phyloP scores from a whole-genome alignment of 2,113 vertebrate genomes.

The Ornithorhynchus anatinus region DNA sequence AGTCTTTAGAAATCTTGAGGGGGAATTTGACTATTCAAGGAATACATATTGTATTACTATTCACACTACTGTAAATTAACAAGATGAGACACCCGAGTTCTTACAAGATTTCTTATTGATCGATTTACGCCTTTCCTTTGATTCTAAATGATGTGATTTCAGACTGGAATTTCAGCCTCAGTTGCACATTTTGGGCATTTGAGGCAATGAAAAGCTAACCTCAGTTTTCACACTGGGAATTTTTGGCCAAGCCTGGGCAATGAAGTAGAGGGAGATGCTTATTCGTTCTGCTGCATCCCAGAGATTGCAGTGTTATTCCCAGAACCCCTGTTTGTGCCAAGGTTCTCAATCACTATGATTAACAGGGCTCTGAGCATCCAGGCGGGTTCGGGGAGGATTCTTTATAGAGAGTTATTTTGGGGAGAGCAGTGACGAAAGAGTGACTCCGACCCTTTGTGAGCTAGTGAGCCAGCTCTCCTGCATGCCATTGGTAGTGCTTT shows the following conservation, averaged over 20 bases:
- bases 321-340: neutral
- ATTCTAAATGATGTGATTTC: too few relatives aligned
- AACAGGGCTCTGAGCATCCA: neutral
- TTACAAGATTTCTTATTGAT: too few relatives aligned
- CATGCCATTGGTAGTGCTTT: neutral
- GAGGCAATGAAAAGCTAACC: too few relatives aligned
- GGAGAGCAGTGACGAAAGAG: neutral
- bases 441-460: neutral
- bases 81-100: too few relatives aligned
- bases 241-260: neutral
- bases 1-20: too few relatives aligned
- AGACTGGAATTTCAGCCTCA: too few relatives aligned
- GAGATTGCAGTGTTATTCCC: neutral
- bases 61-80: too few relatives aligned
- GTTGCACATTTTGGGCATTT: too few relatives aligned
- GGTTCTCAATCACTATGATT: slow-evolving; percentile 1
- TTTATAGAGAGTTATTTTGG: neutral
- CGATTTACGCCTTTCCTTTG: too few relatives aligned
- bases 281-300: neutral
- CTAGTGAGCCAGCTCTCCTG: neutral
- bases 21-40: too few relatives aligned
- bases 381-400: neutral
- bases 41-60: too few relatives aligned
- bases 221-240: neutral
- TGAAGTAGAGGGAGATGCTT: neutral